phyloP scores from a whole-genome alignment of 2,113 vertebrate species.

The Tylochromis polylepis region DNA sequence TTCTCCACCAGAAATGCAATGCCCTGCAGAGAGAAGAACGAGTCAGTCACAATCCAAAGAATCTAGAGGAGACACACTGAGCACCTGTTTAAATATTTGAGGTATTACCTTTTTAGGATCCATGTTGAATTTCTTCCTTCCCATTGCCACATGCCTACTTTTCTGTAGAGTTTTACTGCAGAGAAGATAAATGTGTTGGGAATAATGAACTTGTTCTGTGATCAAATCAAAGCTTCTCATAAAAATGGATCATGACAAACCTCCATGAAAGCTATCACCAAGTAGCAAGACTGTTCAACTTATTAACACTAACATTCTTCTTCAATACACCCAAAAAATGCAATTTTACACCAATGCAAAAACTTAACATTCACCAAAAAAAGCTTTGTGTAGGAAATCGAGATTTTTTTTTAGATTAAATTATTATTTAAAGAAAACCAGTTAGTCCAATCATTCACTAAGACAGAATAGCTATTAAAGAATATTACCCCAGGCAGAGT shows the following conservation, averaged over 20 bases:
- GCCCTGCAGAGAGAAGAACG: constrained; percentile 65
- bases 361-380: neutral
- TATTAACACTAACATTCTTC: neutral
- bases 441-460: neutral
- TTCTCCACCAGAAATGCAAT: constrained; percentile 88
- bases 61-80: neutral
- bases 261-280: neutral
- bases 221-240: neutral
- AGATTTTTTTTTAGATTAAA: neutral
- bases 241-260: neutral
- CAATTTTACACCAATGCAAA: neutral
- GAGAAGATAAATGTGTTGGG: neutral
- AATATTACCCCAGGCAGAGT: neutral
- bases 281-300: neutral
- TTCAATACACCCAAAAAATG: neutral
- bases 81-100: neutral
- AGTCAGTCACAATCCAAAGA: neutral
- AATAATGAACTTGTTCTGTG: neutral
- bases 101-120: constrained; percentile 86
- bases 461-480: neutral
- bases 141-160: constrained; percentile 88
- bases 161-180: constrained; percentile 88
- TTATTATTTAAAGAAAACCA: neutral
- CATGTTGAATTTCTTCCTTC: constrained; percentile 85
- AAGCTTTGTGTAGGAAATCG: neutral